Base-by-base conservation (phyloP, 30 jellyfish, hydroid and myxozoan genomes). In the Hydractinia echinata region DNA sequence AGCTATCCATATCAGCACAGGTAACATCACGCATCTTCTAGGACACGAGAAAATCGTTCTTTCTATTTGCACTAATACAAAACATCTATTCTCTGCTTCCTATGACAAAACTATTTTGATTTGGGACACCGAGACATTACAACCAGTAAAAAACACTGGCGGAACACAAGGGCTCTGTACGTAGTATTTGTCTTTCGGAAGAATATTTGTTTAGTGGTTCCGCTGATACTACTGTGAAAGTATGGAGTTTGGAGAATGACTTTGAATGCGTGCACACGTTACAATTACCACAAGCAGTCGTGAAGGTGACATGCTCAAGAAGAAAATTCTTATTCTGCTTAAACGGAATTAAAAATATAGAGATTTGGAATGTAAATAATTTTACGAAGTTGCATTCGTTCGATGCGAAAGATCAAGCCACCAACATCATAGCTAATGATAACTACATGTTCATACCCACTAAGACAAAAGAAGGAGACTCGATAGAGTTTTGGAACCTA, bases 21-120 rank as follows among this genome's bases (percentile, higher is more conserved):
- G 91, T 8, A 62, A 58, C 51, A 61, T 92, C 6, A 92, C 80
- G 20, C 90, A 92, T 60, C 82, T 92, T 55, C 50, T 92, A 8
- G 98, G 96, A 13, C 98, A 92, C 73, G 73, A 71, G n/a, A 86
- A 88, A 11, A 68, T 76, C 52, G 95, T 92, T 8, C 70, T 92
- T 54, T 54, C 95, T 15, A 66, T 92, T 11, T 90, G 87, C 16
- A 39, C 95, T 13, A 76, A 58, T 44, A 93, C 73, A 10, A 39
- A 83, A 15, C 56, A 8, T n/a, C 83, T 92, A 11, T 86, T 83
- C 54, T 86, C 96, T 4, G 96, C 87, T 13, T 87, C 98, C 7
- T 87, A 13, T 83, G 98, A 92, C 76, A 83, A 83, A 68, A 82
- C 85, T 9, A 73, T 92, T 53, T 82, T 92, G 86, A 89, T 87